Evolutionary conservation across 2,888 invertebrate species (phyloP).

Genomic region (Corbicula japonica): DNA sequence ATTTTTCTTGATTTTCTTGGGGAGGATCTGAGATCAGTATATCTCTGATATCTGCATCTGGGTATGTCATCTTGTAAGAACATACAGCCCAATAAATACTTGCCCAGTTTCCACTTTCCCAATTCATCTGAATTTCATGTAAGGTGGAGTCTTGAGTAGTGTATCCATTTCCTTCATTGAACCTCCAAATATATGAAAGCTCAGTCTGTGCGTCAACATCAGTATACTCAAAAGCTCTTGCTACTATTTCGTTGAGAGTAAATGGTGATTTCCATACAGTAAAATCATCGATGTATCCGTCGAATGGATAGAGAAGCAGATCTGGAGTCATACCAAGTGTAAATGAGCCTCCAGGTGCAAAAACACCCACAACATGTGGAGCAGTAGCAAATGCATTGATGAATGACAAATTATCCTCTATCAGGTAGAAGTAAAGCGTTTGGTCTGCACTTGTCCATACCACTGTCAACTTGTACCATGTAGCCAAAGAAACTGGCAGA

Average conservation of each 20-base stretch:
- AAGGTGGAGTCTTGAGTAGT: conserved; percentile 54
- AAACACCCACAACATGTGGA: conserved; percentile 36
- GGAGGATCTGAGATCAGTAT: conserved; percentile 28
- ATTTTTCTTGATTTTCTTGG: conserved; percentile 28
- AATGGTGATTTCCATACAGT: conserved; percentile 72
- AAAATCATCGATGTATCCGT: conserved; percentile 74
- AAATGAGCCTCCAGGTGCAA: conserved; percentile 72
- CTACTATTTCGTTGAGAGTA: conserved; percentile 60
- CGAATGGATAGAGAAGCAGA: conserved; percentile 64
- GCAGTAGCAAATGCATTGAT: conserved; percentile 37
- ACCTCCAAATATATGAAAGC: conserved; percentile 69
- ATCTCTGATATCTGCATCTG: conserved; percentile 30
- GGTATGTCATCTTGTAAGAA: conserved; percentile 60
- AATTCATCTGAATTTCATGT: conserved; percentile 32
- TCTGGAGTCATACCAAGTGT: conserved; percentile 72
- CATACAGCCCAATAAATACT: conserved; percentile 65
- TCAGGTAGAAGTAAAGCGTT: conserved; percentile 63
- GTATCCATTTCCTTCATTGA: conserved; percentile 68
- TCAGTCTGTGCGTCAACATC: conserved; percentile 30
- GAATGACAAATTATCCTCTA: conserved; percentile 50
- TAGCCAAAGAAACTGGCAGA: conserved; percentile 56
- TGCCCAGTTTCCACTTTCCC: conserved; percentile 65
- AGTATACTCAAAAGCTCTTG: conserved; percentile 61
- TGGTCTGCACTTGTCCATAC: conserved; percentile 62
- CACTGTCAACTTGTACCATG: conserved; percentile 75